Base-by-base conservation (phyloP, 2,888 invertebrate genomes). In the Oconnorella tubifera region DNA sequence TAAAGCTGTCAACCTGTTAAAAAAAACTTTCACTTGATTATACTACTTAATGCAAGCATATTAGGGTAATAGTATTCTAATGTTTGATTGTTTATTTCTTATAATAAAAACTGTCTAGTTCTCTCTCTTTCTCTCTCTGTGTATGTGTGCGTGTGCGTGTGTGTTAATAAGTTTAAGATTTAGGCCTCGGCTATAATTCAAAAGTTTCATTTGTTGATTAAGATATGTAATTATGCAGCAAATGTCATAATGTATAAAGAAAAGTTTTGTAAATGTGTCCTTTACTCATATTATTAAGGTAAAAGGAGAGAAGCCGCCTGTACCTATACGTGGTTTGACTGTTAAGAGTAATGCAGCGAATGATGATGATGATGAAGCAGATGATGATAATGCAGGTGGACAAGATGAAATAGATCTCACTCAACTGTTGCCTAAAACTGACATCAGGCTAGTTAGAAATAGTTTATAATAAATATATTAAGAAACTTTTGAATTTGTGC, bases 341-440 rank as follows among this genome's bases (percentile, higher is more conserved):
- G 66, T 77, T n/a, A n/a, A n/a, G 75, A 56, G 64, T 14, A 70
- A 53, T 3, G 80, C 25, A 77, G 86, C 85, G 0, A 85, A 63
- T 23, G 74, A 56, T 3, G 62, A 40, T 19, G 56, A 19, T 29
- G 77, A 76, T 31, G 76, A 66, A 33, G 75, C 65, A 0, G 81
- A 29, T 77, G 86, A 85, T 0, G 85, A 68, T 48, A 77, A 76
- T 28, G 77, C 72, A 25, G 76, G 66, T 50, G 74, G 67, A 48
- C 75, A 53, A 25, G 73, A 51, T 6, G 68, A 65, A 23, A 77
- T 73, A n/a, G 73, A 86, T 71, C 83, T 86, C 3, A 87, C 88
- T 31, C 93, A 94, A 82, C 83, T 87, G 25, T 80, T 92, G 6
- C 88, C 92, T 0, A 85, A 90, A 53, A 87, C 88, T 1, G 93